These are phyloP conservation scores for Zaprionus taronus DNA, from an alignment of 1,140 invertebrate genomes.

Conservation along the genomic window DNA sequence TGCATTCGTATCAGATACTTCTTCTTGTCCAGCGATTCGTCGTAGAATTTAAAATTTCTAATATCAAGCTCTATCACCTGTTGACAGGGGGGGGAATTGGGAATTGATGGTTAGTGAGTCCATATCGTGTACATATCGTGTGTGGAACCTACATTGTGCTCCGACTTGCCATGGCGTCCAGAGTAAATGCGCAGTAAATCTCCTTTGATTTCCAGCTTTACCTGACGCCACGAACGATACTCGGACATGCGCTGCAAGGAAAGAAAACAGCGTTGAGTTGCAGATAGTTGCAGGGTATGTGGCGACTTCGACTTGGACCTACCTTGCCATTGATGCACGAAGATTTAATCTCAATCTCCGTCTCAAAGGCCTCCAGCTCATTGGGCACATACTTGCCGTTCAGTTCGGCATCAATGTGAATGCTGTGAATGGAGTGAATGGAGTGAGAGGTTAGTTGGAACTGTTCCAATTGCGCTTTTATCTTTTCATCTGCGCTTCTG, in stretches of 20 bases:
- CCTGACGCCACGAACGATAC: slow-evolving; percentile 83
- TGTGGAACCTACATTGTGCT: slow-evolving; percentile 69
- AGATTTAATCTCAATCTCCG: slow-evolving; percentile 83
- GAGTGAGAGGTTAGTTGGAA: not conserved
- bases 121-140: not conserved
- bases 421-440: slow-evolving; percentile 38
- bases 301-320: not conserved
- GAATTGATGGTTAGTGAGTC: not conserved
- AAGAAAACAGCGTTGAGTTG: no score
- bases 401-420: slow-evolving; percentile 77
- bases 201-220: slow-evolving; percentile 81
- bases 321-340: slow-evolving; percentile 83
- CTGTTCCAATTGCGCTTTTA: not conserved
- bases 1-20: slow-evolving; percentile 83
- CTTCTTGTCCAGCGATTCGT: slow-evolving; percentile 81
- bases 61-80: slow-evolving; percentile 84
- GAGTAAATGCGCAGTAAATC: slow-evolving; percentile 81
- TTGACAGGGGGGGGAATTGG: not conserved
- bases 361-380: slow-evolving; percentile 81
- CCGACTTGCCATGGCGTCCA: slow-evolving; percentile 75
- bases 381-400: slow-evolving; percentile 83
- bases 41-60: slow-evolving; percentile 82
- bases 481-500: no score
- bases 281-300: not conserved
- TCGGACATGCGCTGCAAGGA: slow-evolving; percentile 74